Evolutionary conservation across 1,140 invertebrate genomes (phyloP).

Genomic region (Hyles vespertilio): DNA sequence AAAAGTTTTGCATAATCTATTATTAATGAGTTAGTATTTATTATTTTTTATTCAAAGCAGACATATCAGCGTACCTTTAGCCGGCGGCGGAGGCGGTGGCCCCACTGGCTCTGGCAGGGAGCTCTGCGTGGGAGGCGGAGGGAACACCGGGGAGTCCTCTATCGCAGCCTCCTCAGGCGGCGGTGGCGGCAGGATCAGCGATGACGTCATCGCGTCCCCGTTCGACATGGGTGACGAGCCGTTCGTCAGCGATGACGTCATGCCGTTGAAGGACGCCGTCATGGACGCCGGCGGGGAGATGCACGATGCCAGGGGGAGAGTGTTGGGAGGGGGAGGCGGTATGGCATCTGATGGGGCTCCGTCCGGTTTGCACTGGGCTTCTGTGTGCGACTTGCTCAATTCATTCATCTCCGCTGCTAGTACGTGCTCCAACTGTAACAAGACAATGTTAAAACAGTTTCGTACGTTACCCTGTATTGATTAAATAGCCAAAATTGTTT

Average conservation of each 20-base stretch:
- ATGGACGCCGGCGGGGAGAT: slow-evolving; percentile 41
- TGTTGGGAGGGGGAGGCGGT: slow-evolving; percentile 55
- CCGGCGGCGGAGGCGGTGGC: slow-evolving; percentile 79
- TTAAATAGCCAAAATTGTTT: too few relatives aligned
- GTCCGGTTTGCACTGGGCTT: slow-evolving; percentile 62
- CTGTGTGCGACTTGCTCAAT: slow-evolving; percentile 50
- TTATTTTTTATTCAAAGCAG: too few relatives aligned
- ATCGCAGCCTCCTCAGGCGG: slow-evolving; percentile 27
- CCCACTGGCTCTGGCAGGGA: slow-evolving; percentile 84
- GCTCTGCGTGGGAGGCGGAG: slow-evolving; percentile 51
- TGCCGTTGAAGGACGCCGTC: slow-evolving; percentile 12
- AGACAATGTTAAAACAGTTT: slow-evolving; percentile 3
- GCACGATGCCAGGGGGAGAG: slow-evolving; percentile 48
- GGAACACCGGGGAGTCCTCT: slow-evolving; percentile 50
- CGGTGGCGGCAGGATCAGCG: slow-evolving; percentile 54
- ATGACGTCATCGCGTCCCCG: slow-evolving; percentile 53
- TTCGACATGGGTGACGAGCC: slow-evolving; percentile 43
- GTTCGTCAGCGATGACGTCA: slow-evolving; percentile 34
- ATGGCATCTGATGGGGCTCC: slow-evolving; percentile 60
- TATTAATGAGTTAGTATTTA: too few relatives aligned
- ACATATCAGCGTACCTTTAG: slow-evolving; percentile 38
- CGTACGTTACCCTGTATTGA: too few relatives aligned
- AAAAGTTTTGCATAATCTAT: too few relatives aligned
- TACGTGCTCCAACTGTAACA: slow-evolving; percentile 65
- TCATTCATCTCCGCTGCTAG: slow-evolving; percentile 67